Conservation (phyloP, 1,140 invertebrate genomes). For the Sinonovacula constricta region DNA sequence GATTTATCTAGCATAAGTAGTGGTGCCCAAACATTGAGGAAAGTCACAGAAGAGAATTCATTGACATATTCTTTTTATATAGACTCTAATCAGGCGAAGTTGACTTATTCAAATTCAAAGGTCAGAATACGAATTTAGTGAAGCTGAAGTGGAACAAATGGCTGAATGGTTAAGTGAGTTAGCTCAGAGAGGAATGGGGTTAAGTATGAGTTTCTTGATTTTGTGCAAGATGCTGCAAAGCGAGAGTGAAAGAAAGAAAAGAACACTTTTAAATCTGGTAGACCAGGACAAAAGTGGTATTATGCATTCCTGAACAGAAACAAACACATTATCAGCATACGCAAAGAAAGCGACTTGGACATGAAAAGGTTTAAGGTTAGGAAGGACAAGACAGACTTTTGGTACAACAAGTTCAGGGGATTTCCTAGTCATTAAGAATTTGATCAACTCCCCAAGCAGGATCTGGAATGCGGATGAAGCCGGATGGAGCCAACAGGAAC, state of each 20-base stretch:
- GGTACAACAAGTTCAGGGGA: not conserved
- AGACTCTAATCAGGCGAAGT: constrained; percentile 14
- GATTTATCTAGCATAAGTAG: constrained; percentile 6
- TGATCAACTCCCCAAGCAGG: constrained; percentile 12
- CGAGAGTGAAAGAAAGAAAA: constrained; percentile 47
- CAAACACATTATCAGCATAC: not conserved
- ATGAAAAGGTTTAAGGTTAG: constrained; percentile 12
- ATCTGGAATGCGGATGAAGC: constrained; percentile 58
- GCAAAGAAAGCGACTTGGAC: constrained; percentile 8
- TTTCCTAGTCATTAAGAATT: not conserved
- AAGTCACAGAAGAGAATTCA: constrained; percentile 7
- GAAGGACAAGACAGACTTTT: not conserved
- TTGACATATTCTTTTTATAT: constrained; percentile 20
- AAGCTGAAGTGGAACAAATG: constrained; percentile 50
- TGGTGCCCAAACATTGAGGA: not conserved
- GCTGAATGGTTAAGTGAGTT: constrained; percentile 47
- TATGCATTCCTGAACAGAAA: constrained; percentile 15
- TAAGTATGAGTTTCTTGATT: constrained; percentile 53
- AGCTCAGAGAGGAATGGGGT: constrained; percentile 49
- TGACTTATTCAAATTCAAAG: constrained; percentile 34
- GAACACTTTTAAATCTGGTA: constrained; percentile 10
- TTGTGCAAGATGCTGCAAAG: constrained; percentile 35
- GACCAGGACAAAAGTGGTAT: constrained; percentile 28
- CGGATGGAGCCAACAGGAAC: constrained; percentile 22
- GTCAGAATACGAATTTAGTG: constrained; percentile 43